Evolutionary conservation across 2,888 invertebrate species (phyloP).

Genomic region (Diadromus collaris): DNA sequence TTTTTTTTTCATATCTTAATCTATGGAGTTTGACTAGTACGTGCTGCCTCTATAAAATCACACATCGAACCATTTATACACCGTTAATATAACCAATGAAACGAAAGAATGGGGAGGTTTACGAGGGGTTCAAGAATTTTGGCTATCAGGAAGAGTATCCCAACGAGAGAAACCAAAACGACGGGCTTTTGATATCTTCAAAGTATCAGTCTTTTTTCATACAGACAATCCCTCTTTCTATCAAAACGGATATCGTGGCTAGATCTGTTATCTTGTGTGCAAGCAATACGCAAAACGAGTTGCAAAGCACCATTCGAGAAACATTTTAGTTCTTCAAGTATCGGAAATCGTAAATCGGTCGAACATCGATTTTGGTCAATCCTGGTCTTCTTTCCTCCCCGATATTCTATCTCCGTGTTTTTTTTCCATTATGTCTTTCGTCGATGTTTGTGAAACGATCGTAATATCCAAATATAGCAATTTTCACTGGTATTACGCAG

Average conservation of each 20-base stretch:
- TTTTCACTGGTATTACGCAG: constrained; percentile 1
- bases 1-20: constrained; percentile 47
- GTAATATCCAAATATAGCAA: constrained; percentile 9
- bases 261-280: not conserved
- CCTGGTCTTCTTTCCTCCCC: not conserved
- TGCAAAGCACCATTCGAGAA: not conserved
- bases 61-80: constrained; percentile 51
- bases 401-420: not conserved
- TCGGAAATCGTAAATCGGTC: constrained; percentile 1
- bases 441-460: constrained; percentile 53
- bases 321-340: constrained; percentile 3
- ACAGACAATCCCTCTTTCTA: constrained; percentile 11
- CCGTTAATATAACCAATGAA: constrained; percentile 19
- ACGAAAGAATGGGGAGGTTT: constrained; percentile 7
- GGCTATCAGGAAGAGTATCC: constrained; percentile 16
- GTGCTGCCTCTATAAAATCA: constrained; percentile 62
- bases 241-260: not conserved
- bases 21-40: constrained; percentile 75
- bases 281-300: constrained; percentile 2
- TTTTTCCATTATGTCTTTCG: constrained; percentile 8
- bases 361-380: not conserved
- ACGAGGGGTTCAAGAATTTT: not conserved
- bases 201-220: constrained; percentile 24
- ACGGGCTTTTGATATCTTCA: constrained; percentile 10
- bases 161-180: not conserved